Base-by-base conservation (phyloP, 2,888 invertebrate genomes). In the Dorcus parallelipipedus region DNA sequence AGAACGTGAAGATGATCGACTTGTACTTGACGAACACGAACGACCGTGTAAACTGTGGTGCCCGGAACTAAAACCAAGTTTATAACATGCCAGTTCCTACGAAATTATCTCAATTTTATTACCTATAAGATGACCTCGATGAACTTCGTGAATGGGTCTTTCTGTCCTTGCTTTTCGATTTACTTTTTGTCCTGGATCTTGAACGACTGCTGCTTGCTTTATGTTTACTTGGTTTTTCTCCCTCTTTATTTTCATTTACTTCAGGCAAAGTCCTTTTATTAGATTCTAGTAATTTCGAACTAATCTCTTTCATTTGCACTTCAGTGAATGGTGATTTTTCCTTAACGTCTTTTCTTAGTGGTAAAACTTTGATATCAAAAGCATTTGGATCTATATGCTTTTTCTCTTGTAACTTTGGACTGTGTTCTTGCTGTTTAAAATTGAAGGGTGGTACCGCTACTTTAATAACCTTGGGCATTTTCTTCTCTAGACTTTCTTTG, bases 401-500 rank as follows among this genome's bases (percentile, higher is more conserved):
- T 56, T 63, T 65, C 20, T 38, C 49, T 38, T 17, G 9, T 9
- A 17, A 20, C 45, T 49, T 59, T 4, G 47, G 49, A 23, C 38
- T 51, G 38, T 9, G 33, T 48, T 53, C 43, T 10, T 45, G 17
- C n/a, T 51, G 9, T 3, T 7, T 39, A 20, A 53, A 17, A 9
- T 41, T 49, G 3, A 49, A 20, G 17, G 20, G 17, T 3, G 49
- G 14, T 38, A 51, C 8, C 9, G 41, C 51, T 39, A 23, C 10
- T 26, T 33, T 26, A 14, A 26, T 10, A 14, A 39, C 38, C 57
- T 68, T 72, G 9, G 80, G 79, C 58, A 80, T 77, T 66, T 82
- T 85, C 71, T 84, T 84, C 61, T 86, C 86, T 56, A 87, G 76
- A 2, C 81, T 79, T 71, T 88, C 89, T 69, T 88, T 88, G 2